Conservation (phyloP, 2,113 vertebrate genomes). For the Strigops habroptila region DNA sequence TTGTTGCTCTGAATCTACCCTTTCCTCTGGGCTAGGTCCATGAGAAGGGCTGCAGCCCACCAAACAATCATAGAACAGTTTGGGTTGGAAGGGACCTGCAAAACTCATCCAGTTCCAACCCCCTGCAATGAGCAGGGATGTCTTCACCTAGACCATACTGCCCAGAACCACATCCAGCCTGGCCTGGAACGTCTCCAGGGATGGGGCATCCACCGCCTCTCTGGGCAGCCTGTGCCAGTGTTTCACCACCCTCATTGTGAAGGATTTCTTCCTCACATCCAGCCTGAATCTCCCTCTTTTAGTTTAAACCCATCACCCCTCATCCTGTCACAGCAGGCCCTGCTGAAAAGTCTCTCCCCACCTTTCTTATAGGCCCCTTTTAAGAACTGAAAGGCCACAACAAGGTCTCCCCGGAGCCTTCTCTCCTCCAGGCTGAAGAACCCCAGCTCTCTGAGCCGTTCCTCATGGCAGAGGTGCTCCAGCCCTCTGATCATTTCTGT, state of each 20-base stretch:
- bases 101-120: not conserved
- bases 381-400: not conserved
- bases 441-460: not conserved
- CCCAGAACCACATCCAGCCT: not conserved
- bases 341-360: not conserved
- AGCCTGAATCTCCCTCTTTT: not conserved
- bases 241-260: not conserved
- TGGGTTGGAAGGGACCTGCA: not conserved
- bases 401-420: not conserved
- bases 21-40: not conserved
- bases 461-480: not conserved
- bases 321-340: not conserved
- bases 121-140: not conserved
- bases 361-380: not conserved
- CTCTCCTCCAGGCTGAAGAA: not conserved
- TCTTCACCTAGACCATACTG: rapidly evolving
- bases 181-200: not conserved
- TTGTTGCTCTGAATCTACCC: not conserved
- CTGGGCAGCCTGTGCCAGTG: not conserved
- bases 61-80: not conserved
- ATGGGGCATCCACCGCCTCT: not conserved
- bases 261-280: too few species aligned
- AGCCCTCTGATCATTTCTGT: not conserved
- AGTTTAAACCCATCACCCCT: not conserved
- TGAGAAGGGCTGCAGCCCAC: not conserved